Base-by-base conservation (phyloP, 2,797 vertebrate species). In the Paramormyrops hopkinsi region DNA sequence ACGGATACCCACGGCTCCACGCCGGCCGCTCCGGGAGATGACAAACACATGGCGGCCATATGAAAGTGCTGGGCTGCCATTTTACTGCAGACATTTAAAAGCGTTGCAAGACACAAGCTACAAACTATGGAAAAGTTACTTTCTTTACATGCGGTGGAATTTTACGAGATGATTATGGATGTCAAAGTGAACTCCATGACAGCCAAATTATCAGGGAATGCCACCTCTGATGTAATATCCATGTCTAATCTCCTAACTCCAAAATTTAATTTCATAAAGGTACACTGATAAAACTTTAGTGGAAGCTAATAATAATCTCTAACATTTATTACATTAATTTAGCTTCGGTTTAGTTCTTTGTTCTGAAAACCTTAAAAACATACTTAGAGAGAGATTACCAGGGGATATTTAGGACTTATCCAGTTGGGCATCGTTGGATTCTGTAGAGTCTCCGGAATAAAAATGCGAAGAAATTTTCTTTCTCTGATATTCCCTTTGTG, bases 1-100 rank as follows among this genome's bases (percentile, higher is more conserved):
- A 46, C 0, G 17, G 50, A 89, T 46, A 12, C 51, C 89, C 65
- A 56, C 0, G 3, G 50, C 59, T 5, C 25, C 82, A 88, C 25
- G 19, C 79, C 12, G 51, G 86, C 89, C 33, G n/a, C 6, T 62
- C 37, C 2, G 9, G 25, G 14, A 69, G 87, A 69, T 9, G 14
- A 50, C 22, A 84, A 48, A 73, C 89, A 90, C 87, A 86, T 88
- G 89, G 87, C 76, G 48, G 84, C 89, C 89, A 90, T 53, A 88
- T 86, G 79, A 86, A n/a, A 4, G 8, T 25, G 2, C 12, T 69
- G 33, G 56, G 50, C 22, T 69, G 89, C 83, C 84, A 19, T 89
- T 54, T 89, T 56, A 87, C 46, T 76, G 84, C 85, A 33, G 65
- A 29, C 37, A 87, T 87, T 89, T 87, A 54, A 89, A 87, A 87